Base-by-base conservation (phyloP, 2,888 invertebrate species). In the Apocheima hispidaria region DNA sequence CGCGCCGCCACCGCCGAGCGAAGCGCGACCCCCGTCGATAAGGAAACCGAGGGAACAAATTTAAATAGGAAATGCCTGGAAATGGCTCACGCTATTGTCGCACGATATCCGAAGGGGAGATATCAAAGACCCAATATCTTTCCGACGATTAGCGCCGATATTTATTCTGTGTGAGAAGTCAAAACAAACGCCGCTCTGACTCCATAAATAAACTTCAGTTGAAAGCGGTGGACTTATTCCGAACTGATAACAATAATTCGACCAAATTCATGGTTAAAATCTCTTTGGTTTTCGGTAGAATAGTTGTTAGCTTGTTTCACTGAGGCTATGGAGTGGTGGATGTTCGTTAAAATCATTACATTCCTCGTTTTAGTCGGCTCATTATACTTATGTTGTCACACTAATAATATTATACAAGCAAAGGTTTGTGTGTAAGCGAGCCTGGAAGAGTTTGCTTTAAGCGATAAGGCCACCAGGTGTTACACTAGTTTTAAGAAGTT, bases 51-150 rank as follows among this genome's bases (percentile, higher is more conserved):
- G 89, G 88, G 89, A 83, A 83, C 88, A 82, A 84, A 87, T 88
- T 88, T 83, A 87, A 90, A 90, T 84, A 84, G 90, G 88, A 90
- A 89, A 88, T 82, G 87, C 83, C 87, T 89, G 85, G 87, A 90
- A 90, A 90, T 87, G 89, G 88, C 86, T 82, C 84, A 82, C 84
- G 87, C 90, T 83, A 88, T 90, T 90, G 90, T 90, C 81, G 78
- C 78, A 78, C 81, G 75, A 78, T 81, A 77, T 79, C 83, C 84
- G 71, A 77, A 85, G 90, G 90, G 88, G 85, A 84, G 86, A 89
- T 88, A 86, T 78, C 77, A 75, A 74, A 75, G 75, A 74, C 73
- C 77, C 83, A 84, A 83, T 87, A 88, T 86, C 82, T 84, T 74
- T 79, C 74, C 75, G 78, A 82, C 83, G 84, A 84, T 87, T 87